Evolutionary conservation across 1,140 invertebrate genomes (phyloP), one percentile per base, ranked within the genome.

Genomic region (Lamellibrachia luymesi): DNA sequence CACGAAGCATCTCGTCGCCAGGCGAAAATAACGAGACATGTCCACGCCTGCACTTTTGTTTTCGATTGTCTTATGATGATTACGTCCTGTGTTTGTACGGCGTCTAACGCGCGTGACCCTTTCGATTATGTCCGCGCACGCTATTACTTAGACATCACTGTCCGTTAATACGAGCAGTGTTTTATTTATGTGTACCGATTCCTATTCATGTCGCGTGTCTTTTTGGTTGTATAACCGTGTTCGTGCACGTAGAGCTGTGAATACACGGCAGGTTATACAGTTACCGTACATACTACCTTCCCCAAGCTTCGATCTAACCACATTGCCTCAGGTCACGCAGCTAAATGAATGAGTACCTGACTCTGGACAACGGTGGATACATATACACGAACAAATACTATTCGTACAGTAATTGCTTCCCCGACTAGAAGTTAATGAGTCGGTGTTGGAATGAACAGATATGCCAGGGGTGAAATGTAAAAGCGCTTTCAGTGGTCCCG

Each of bases 111-210:
- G 13, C 51, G 92, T 51, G 51, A 51, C 7, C 92, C 6, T 4
- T 92, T 92, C 93, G 50, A 90, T 93, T 90, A 64, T 38, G 92
- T 50, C 93, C 92, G 80, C 93, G 91, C 92, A 92, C 91, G 91
- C 50, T 52, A 91, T n/a, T 92, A 90, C 56, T 80, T 92, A 92
- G 91, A 91, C 80, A 6, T 91, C 93, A 89, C 50, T 91, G 91
- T 93, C 50, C 93, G 52, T 93, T 92, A 56, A 89, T 93, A n/a
- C 51, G 91, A 92, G 92, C 93, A 91, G 92, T 93, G 91, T 91
- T 92, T 92, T 92, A 52, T 93, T 93, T 92, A 91, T 92, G 51
- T 92, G 52, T 56, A 50, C 27, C 51, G 64, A 22, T 51, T 64
- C 52, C 49, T 91, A 91, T 93, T 92, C 93, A 91, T 92, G 51